Evolutionary conservation across 2,113 vertebrate species (phyloP), one percentile per base, ranked within the genome.

Genomic region (Oncorhynchus tshawytscha): DNA sequence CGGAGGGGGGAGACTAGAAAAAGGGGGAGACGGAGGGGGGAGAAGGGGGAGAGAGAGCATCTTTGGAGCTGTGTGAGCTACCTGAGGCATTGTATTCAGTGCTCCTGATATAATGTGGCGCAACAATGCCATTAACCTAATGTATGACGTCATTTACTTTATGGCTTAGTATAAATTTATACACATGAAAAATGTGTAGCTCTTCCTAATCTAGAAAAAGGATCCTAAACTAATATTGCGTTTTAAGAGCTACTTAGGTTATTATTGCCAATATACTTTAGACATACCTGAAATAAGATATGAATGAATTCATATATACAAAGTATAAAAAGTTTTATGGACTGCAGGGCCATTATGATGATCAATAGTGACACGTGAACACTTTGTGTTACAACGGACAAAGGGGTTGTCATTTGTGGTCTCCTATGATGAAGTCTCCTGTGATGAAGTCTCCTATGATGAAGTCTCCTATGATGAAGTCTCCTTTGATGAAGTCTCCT

Each of bases 101-200:
- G 73, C 87, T 79, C 78, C 81, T 85, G 84, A 88, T 83, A 88
- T 78, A 83, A 75, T 69, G 75, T 84, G 84, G 87, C 70, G 54
- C 92, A 92, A 90, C 88, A 88, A 88, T 82, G 70, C 82, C 87
- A 89, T 89, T 92, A 91, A 85, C 73, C 84, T 88, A 88, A 92
- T 87, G 87, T 86, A 90, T 92, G 87, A 91, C 76, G 80, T 90
- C 89, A 91, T 83, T 78, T 81, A 84, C 80, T 87, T 89, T 90
- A 91, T 80, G 80, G 74, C 79, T 75, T 73, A 70, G 76, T 80
- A 68, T 75, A 86, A 65, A 87, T 88, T 75, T 80, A 84, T 79
- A 86, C 60, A 67, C 82, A 84, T 80, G 79, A 88, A 84, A 88
- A 82, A 90, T 82, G 76, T 78, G 76, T 51, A 70, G 69, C 72